A percentile compares a stretch with the other conserved stretches of the same genome.
phyloP scores from a whole-genome alignment of 2,797 vertebrate species.

The Propithecus perrieri region DNA sequence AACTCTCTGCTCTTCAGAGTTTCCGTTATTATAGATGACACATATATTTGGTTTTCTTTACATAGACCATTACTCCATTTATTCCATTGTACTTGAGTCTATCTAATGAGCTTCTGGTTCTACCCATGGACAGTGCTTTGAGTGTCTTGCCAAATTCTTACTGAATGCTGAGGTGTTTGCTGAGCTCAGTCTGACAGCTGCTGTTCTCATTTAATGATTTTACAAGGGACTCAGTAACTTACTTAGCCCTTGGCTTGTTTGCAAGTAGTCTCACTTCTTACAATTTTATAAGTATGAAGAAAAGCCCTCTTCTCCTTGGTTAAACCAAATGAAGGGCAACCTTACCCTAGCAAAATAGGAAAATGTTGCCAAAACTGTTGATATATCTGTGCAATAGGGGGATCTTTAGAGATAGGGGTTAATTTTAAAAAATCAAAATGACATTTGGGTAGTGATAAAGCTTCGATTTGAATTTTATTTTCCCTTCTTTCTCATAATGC shows the following conservation, averaged over 20 bases:
- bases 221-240: conserved; percentile 4
- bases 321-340: conserved; percentile 35
- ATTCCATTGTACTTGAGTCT: conserved; percentile 53
- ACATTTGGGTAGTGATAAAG: neutral
- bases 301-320: neutral
- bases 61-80: conserved; percentile 5
- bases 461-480: conserved; percentile 47
- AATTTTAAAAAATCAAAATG: neutral
- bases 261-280: neutral
- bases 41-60: conserved; percentile 36
- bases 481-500: neutral
- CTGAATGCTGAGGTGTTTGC: conserved; percentile 37
- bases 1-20: conserved; percentile 25
- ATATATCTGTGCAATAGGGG: neutral
- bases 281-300: conserved; percentile 16
- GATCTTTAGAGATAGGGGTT: neutral
- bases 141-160: neutral
- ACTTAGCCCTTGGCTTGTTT: conserved; percentile 19
- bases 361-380: conserved; percentile 6
- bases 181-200: conserved; percentile 40
- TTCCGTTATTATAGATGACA: conserved; percentile 34
- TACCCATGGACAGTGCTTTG: neutral
- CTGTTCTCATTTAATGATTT: conserved; percentile 55
- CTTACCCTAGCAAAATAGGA: neutral
- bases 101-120: conserved; percentile 22